phyloP scores from a whole-genome alignment of 1,140 invertebrate species.

The Drosophila azteca region DNA sequence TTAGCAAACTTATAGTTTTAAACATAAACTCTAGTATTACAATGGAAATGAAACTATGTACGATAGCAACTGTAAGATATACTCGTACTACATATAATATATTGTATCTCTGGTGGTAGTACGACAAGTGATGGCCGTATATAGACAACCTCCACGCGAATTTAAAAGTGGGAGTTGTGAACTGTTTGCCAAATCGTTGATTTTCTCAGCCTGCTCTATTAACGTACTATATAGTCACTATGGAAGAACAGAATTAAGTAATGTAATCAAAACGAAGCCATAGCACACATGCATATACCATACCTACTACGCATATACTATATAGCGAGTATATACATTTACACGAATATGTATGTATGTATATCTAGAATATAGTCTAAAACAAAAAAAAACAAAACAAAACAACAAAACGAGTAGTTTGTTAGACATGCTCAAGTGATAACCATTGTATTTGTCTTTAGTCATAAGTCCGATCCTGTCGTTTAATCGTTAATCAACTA shows the following conservation, averaged over 20 bases:
- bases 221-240: conserved; percentile 52
- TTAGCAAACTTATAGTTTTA: conserved; percentile 82
- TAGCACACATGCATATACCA: conserved; percentile 33
- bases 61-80: conserved; percentile 44
- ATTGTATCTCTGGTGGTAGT: conserved; percentile 20
- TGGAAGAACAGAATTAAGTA: conserved; percentile 38
- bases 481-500: conserved; percentile 77
- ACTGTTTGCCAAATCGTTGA: conserved; percentile 81
- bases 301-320: conserved; percentile 33
- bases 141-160: not conserved
- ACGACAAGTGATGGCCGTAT: conserved; percentile 26
- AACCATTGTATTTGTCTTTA: conserved; percentile 81
- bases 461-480: conserved; percentile 67
- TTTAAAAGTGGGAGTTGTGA: conserved; percentile 31
- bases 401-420: conserved; percentile 71
- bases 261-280: conserved; percentile 38
- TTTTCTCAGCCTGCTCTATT: conserved; percentile 69
- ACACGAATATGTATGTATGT: conserved; percentile 30
- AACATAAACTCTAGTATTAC: conserved; percentile 67
- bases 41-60: conserved; percentile 38
- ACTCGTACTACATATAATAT: not conserved
- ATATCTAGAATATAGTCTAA: conserved; percentile 49
- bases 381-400: conserved; percentile 24
- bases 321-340: conserved; percentile 35
- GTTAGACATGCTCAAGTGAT: conserved; percentile 81